Conservation (phyloP, 2,113 vertebrate species). For the Neotoma lepida region DNA sequence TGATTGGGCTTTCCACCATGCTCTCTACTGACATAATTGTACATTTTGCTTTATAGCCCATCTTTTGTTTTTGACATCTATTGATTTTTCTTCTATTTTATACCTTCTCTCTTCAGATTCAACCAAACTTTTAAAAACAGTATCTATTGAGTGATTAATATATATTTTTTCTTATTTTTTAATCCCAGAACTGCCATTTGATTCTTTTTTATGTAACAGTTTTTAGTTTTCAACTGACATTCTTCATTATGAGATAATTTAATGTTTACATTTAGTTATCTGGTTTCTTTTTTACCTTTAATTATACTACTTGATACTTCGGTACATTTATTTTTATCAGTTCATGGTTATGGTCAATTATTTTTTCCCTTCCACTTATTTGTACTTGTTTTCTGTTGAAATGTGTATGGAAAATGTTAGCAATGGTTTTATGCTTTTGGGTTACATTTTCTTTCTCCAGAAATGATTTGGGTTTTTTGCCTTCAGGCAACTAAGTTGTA, state of each 20-base stretch:
- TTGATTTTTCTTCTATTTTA: background rate
- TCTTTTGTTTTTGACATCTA: background rate
- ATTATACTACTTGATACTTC: background rate
- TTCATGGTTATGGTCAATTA: no score
- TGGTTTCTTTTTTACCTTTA: background rate
- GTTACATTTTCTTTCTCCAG: background rate
- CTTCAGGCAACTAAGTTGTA: background rate
- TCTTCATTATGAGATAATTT: background rate
- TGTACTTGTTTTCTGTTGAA: background rate
- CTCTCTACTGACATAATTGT: background rate
- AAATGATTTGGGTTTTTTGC: background rate
- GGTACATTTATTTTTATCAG: background rate
- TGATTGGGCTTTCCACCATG: no score
- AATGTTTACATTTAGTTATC: background rate
- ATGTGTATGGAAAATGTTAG: background rate
- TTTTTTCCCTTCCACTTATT: background rate
- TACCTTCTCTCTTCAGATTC: background rate
- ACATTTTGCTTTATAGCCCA: background rate
- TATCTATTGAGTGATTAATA: background rate
- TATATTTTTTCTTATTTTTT: background rate
- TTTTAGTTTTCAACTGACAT: background rate
- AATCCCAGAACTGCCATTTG: background rate
- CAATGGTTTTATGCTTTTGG: background rate
- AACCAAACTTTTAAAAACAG: background rate
- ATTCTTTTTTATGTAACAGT: background rate